A percentile compares a stretch with the other conserved stretches of the same genome.
phyloP scores from a whole-genome alignment of 2,113 vertebrate genomes.

The Bubo scandiacus region DNA sequence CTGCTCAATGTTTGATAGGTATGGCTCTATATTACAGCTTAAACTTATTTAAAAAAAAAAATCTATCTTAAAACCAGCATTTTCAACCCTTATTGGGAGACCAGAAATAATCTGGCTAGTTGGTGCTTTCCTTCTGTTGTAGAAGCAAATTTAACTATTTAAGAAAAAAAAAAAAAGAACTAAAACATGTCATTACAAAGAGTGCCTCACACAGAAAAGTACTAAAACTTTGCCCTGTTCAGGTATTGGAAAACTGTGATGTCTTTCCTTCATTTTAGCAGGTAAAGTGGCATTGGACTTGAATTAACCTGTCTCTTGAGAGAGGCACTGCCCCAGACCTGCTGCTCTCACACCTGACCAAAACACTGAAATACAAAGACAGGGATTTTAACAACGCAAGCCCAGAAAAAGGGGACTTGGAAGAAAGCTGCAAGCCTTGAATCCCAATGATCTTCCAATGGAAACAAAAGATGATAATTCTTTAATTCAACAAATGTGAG shows the following conservation, averaged over 20 bases:
- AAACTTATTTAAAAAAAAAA: neutral
- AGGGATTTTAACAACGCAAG: neutral
- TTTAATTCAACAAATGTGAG: neutral
- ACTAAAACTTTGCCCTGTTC: neutral
- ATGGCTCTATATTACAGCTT: neutral
- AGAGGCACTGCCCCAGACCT: neutral
- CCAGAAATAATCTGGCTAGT: neutral
- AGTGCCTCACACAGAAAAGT: neutral
- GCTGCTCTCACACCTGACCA: constrained; percentile 35
- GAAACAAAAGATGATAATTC: neutral
- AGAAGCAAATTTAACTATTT: neutral
- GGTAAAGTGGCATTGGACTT: neutral
- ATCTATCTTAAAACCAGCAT: neutral
- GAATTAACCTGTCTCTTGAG: neutral
- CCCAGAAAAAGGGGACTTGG: neutral
- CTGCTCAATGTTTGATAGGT: neutral
- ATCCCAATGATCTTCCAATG: neutral
- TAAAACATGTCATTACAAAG: neutral
- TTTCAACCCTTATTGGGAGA: neutral
- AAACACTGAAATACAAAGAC: neutral
- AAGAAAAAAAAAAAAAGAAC: neutral
- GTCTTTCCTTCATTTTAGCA: neutral
- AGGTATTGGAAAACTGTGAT: neutral
- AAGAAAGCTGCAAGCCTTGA: neutral
- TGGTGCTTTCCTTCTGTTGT: neutral